phyloP scores from a whole-genome alignment of 2,888 invertebrate genomes.

The Noctua janthe region DNA sequence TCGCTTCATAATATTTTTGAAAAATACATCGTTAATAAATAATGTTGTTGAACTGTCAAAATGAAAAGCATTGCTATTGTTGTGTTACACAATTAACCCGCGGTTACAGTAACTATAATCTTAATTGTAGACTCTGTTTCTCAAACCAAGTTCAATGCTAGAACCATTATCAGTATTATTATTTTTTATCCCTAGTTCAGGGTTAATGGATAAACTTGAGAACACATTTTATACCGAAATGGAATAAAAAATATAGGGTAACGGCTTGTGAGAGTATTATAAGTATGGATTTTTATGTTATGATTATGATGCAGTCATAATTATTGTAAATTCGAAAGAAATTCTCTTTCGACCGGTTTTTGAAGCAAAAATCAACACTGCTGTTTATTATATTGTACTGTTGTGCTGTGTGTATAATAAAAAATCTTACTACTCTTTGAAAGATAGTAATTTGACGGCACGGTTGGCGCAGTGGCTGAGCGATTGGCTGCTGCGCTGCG shows the following conservation, averaged over 20 bases:
- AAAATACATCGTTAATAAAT: neutral
- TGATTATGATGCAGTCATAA: neutral
- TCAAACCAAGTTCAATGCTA: slow-evolving; percentile 23
- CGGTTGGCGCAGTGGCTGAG: no score
- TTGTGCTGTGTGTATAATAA: neutral
- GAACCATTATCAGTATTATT: slow-evolving; percentile 22
- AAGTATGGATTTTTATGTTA: slow-evolving; percentile 8
- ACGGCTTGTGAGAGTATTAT: slow-evolving; percentile 18
- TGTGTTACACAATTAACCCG: neutral
- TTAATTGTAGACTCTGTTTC: neutral
- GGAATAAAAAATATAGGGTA: slow-evolving; percentile 20
- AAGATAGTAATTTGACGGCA: no score
- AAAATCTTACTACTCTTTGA: neutral
- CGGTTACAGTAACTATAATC: neutral
- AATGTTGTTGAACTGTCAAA: neutral
- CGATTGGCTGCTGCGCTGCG: no score
- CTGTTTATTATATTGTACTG: neutral
- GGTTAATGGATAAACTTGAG: slow-evolving; percentile 40
- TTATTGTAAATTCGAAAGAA: slow-evolving; percentile 6
- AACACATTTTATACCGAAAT: slow-evolving; percentile 21
- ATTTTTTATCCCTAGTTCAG: slow-evolving; percentile 7
- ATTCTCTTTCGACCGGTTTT: neutral
- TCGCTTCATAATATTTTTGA: neutral
- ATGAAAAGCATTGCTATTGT: neutral
- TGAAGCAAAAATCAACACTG: neutral